Evolutionary conservation across 1,140 invertebrate species (phyloP).

Genomic region (Drosophila parabipectinata): DNA sequence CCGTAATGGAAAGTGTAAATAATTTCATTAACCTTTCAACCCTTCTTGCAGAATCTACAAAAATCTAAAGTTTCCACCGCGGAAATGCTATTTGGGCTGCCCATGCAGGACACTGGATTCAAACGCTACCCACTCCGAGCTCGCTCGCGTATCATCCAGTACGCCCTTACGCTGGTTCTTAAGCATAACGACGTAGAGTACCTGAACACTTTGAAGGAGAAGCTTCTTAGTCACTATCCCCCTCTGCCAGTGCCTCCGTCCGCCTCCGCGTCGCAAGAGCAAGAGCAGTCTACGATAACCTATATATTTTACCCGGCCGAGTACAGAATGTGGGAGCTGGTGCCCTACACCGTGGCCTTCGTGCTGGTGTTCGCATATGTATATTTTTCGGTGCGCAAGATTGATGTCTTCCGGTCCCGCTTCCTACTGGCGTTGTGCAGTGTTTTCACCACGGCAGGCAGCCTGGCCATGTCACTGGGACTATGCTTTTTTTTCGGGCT

Average conservation of each 20-base stretch:
- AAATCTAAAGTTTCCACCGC: conserved; percentile 92
- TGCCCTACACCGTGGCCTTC: conserved; percentile 93
- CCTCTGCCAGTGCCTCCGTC: conserved; percentile 61
- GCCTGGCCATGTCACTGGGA: conserved; percentile 96
- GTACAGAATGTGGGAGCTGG: conserved; percentile 93
- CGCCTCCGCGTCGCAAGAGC: conserved; percentile 15
- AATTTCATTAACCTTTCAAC: background rate
- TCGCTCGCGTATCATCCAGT: conserved; percentile 93
- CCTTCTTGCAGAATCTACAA: conserved; percentile 87
- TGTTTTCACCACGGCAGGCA: conserved; percentile 93
- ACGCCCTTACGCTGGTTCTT: conserved; percentile 94
- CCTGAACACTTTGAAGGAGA: conserved; percentile 89
- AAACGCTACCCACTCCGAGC: conserved; percentile 93
- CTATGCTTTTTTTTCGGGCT: conserved; percentile 96
- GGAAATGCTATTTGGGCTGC: conserved; percentile 96
- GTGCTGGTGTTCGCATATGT: conserved; percentile 94
- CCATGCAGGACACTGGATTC: conserved; percentile 94
- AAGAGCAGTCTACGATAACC: conserved; percentile 83
- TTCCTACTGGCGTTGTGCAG: conserved; percentile 95
- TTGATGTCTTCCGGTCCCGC: conserved; percentile 96
- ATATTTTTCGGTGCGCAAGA: conserved; percentile 97
- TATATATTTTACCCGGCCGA: conserved; percentile 94
- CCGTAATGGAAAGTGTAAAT: too few relatives aligned
- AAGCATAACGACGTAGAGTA: conserved; percentile 92
- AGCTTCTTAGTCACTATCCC: conserved; percentile 89